Evolutionary conservation across 2,113 vertebrate genomes (phyloP).

Genomic region (Oceanites oceanicus): DNA sequence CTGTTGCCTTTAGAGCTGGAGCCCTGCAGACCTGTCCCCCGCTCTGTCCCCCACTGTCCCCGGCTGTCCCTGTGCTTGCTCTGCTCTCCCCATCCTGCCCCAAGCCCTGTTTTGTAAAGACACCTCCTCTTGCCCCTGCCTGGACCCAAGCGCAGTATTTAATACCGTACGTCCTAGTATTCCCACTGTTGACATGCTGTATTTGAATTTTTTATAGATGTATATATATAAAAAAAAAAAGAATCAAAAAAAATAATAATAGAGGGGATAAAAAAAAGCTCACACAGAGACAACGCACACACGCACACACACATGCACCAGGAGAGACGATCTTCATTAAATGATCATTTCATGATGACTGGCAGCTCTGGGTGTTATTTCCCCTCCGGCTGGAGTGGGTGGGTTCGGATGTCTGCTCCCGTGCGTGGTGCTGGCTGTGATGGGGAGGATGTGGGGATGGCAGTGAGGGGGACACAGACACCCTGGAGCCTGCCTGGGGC

Average conservation of each 20-base stretch:
- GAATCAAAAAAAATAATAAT: neutral
- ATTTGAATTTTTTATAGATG: slow-evolving; percentile 78
- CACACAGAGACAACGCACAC: slow-evolving; percentile 4
- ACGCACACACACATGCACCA: neutral
- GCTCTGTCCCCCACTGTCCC: neutral
- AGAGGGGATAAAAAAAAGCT: slow-evolving; percentile 45
- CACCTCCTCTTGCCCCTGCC: slow-evolving; percentile 40
- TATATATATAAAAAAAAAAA: slow-evolving; percentile 67
- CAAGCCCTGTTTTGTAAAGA: slow-evolving; percentile 55
- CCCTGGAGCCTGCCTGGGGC: fast-evolving
- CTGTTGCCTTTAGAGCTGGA: slow-evolving; percentile 37
- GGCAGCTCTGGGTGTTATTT: neutral
- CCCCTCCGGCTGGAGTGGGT: neutral
- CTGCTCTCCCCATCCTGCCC: neutral
- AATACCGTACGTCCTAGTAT: slow-evolving; percentile 66
- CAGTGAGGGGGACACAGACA: too few species aligned
- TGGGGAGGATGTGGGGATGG: neutral
- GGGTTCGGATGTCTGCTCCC: neutral
- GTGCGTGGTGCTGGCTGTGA: fast-evolving
- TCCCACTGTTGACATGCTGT: slow-evolving; percentile 65
- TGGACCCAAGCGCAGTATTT: slow-evolving; percentile 67
- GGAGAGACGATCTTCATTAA: slow-evolving; percentile 72
- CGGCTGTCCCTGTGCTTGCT: neutral
- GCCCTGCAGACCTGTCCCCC: neutral
- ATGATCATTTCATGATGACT: slow-evolving; percentile 72